These are phyloP conservation scores for Enoplosus armatus DNA, from an alignment of 2,797 vertebrate species.

Conservation along the genomic window DNA sequence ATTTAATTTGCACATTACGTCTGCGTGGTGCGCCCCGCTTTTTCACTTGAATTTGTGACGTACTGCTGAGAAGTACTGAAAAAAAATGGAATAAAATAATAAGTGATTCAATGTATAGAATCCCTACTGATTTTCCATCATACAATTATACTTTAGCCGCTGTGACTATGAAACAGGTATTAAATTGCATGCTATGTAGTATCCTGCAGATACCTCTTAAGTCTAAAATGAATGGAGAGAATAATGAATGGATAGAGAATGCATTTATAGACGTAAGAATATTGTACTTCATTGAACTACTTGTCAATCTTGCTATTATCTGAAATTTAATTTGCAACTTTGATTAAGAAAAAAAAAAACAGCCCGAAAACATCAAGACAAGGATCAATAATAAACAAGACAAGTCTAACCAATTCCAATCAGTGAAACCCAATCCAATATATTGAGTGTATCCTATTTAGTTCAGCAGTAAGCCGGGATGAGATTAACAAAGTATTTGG, in stretches of 20 bases:
- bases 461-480: constrained; percentile 30
- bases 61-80: neutral
- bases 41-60: constrained; percentile 2
- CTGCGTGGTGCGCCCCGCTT: neutral
- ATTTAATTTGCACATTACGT: neutral
- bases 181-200: neutral
- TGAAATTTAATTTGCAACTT: neutral
- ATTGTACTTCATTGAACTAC: neutral
- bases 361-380: neutral
- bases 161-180: neutral
- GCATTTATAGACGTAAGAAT: neutral
- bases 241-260: neutral
- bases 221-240: neutral
- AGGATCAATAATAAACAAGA: constrained; percentile 48
- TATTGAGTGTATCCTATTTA: constrained; percentile 43
- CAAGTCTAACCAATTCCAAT: constrained; percentile 36
- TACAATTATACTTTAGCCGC: neutral
- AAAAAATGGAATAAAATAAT: neutral
- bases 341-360: neutral
- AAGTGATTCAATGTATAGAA: neutral
- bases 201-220: neutral
- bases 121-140: neutral
- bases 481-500: constrained; percentile 42
- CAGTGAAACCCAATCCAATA: constrained; percentile 40
- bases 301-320: neutral